Evolutionary conservation across 2,888 invertebrate genomes (phyloP).

Genomic region (Perdita meconis): DNA sequence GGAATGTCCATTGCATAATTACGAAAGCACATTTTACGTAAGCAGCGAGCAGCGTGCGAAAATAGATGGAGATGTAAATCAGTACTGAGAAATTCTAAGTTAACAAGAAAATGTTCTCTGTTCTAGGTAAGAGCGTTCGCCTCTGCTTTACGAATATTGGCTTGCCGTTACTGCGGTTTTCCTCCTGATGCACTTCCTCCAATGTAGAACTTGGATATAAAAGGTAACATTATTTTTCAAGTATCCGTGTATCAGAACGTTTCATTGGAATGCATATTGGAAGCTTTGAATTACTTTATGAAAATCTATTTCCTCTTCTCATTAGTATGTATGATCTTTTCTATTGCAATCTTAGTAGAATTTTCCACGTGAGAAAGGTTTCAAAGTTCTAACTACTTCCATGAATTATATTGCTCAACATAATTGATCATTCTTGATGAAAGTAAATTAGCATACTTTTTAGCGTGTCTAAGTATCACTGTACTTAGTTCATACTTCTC

Average conservation of each 20-base stretch:
- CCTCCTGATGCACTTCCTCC: background rate
- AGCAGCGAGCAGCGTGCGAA: constrained; percentile 28
- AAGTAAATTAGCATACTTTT: too few relatives aligned
- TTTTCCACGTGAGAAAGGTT: too few relatives aligned
- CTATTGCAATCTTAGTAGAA: too few relatives aligned
- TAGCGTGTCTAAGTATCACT: too few relatives aligned
- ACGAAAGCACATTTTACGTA: constrained; percentile 26
- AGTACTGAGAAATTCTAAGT: constrained; percentile 30
- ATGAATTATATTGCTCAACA: too few relatives aligned
- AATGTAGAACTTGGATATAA: background rate
- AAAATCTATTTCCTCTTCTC: background rate
- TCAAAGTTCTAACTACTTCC: too few relatives aligned
- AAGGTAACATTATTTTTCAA: background rate
- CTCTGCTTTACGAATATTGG: constrained; percentile 2
- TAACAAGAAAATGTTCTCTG: constrained; percentile 63
- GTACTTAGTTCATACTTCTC: too few relatives aligned
- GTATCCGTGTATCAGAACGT: too few relatives aligned
- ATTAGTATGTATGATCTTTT: too few relatives aligned
- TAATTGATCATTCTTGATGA: too few relatives aligned
- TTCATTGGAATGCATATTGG: background rate
- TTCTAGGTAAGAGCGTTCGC: constrained; percentile 54
- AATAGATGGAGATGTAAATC: constrained; percentile 48
- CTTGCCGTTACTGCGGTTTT: constrained; percentile 1
- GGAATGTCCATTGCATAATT: background rate
- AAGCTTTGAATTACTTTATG: background rate